These are phyloP conservation scores for Hirtodrosophila duncani DNA, from an alignment of 2,888 invertebrate species.

Conservation along the genomic window DNA sequence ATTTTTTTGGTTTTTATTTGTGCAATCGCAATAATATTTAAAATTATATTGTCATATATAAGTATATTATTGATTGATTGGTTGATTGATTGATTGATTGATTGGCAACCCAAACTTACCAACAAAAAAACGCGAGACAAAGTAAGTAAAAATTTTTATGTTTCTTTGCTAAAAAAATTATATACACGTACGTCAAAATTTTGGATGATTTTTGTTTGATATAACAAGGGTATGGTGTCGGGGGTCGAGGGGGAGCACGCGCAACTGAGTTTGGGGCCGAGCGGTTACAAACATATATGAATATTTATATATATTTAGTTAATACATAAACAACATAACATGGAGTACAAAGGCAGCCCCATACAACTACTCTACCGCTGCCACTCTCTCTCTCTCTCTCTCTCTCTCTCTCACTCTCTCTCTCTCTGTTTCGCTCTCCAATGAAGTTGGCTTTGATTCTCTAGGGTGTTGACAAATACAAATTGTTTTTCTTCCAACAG, in stretches of 20 bases:
- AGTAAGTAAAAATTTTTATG: slow-evolving; percentile 57
- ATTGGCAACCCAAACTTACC: slow-evolving; percentile 25
- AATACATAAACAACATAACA: too few species aligned
- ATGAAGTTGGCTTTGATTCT: slow-evolving; percentile 19
- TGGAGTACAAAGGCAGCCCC: too few species aligned
- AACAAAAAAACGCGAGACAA: slow-evolving; percentile 15
- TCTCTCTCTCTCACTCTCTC: too few species aligned
- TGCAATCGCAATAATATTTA: slow-evolving; percentile 51
- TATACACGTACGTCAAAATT: slow-evolving; percentile 77
- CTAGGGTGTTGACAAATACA: too few species aligned
- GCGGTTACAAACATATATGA: slow-evolving; percentile 1
- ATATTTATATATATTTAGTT: not conserved
- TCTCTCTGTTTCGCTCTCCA: too few species aligned
- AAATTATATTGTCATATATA: slow-evolving; percentile 23
- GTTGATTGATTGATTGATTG: slow-evolving; percentile 17
- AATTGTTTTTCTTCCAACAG: too few species aligned
- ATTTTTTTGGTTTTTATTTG: slow-evolving; percentile 21
- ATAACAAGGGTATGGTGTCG: not conserved
- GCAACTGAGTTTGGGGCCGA: too few species aligned
- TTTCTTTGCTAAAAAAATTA: too few species aligned
- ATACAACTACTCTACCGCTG: slow-evolving; percentile 2
- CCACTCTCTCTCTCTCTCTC: too few species aligned
- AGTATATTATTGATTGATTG: slow-evolving; percentile 28
- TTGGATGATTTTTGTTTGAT: slow-evolving; percentile 21
- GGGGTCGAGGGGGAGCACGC: too few species aligned